A percentile compares a stretch with the other conserved stretches of the same genome.
Conservation (phyloP, 2,797 vertebrate genomes). For the Takifugu ocellatus region DNA sequence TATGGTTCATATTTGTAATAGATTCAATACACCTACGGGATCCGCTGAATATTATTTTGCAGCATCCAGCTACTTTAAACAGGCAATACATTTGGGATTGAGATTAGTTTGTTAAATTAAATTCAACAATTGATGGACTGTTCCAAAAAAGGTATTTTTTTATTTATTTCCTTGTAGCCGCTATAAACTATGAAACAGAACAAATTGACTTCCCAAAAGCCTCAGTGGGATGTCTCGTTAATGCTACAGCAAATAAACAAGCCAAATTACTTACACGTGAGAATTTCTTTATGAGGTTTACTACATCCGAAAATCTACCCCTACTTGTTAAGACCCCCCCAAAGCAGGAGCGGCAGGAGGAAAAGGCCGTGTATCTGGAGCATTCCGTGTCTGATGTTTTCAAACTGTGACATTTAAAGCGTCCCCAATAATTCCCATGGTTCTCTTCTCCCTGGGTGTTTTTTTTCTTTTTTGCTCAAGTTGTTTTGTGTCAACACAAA, state of each 20-base stretch:
- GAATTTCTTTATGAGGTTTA: slow-evolving; percentile 25
- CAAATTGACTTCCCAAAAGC: slow-evolving; percentile 16
- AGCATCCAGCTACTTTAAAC: too few relatives aligned
- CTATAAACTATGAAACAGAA: slow-evolving; percentile 15
- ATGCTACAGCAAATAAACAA: slow-evolving; percentile 48
- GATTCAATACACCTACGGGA: too few relatives aligned
- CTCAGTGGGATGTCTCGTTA: slow-evolving; percentile 37
- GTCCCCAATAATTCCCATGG: slow-evolving; percentile 10
- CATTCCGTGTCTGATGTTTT: slow-evolving; percentile 9
- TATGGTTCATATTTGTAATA: too few relatives aligned
- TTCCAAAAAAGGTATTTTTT: background rate
- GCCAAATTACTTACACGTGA: slow-evolving; percentile 53
- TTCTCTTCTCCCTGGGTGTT: slow-evolving; percentile 3
- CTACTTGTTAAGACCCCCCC: slow-evolving; percentile 8
- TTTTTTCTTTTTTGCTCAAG: background rate
- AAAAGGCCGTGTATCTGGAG: background rate
- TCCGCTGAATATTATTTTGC: too few relatives aligned
- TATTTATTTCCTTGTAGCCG: too few relatives aligned
- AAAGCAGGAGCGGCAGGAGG: background rate
- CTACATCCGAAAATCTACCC: slow-evolving; percentile 13
- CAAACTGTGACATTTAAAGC: slow-evolving; percentile 38
- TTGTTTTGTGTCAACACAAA: slow-evolving; percentile 46
- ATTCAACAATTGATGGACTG: too few relatives aligned
- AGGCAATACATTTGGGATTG: too few relatives aligned
- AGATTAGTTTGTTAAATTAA: too few relatives aligned